Percentiles rank a stretch among this genome's conserved stretches.
phyloP scores from a whole-genome alignment of 1,140 invertebrate species.

The Drosophila mayri region DNA sequence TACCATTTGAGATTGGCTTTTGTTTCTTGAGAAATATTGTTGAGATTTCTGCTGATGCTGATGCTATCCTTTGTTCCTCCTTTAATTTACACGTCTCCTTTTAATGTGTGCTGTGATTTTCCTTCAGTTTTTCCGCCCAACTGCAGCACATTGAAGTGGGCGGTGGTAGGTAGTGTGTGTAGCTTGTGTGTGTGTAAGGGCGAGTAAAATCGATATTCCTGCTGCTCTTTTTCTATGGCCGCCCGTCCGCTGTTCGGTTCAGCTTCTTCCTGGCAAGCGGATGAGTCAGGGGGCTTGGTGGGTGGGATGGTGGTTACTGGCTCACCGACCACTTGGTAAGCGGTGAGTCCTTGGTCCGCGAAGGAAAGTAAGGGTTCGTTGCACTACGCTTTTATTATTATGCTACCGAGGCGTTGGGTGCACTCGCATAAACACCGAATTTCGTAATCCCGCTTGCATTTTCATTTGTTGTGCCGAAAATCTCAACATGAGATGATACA shows the following conservation, averaged over 20 bases:
- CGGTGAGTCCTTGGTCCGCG: conserved; percentile 47
- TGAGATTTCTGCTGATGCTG: conserved; percentile 47
- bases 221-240: conserved; percentile 51
- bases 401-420: conserved; percentile 8
- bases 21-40: conserved; percentile 63
- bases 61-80: conserved; percentile 16
- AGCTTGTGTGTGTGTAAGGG: conserved; percentile 8
- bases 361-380: conserved; percentile 48
- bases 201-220: conserved; percentile 74
- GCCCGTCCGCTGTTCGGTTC: conserved; percentile 33
- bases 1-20: conserved; percentile 79
- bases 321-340: conserved; percentile 14
- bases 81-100: conserved; percentile 32
- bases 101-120: conserved; percentile 35
- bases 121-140: conserved; percentile 30
- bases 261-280: conserved; percentile 42
- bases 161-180: conserved; percentile 25
- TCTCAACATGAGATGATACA: conserved; percentile 45
- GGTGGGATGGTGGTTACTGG: conserved; percentile 31
- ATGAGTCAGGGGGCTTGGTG: conserved; percentile 59
- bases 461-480: conserved; percentile 37
- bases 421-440: conserved; percentile 17
- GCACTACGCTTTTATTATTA: conserved; percentile 42
- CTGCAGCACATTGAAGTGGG: conserved; percentile 51
- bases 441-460: conserved; percentile 57